A percentile compares a stretch with the other conserved stretches of the same genome.
Evolutionary conservation across 2,888 invertebrate genomes (phyloP).

Genomic region (Callinectes sapidus): DNA sequence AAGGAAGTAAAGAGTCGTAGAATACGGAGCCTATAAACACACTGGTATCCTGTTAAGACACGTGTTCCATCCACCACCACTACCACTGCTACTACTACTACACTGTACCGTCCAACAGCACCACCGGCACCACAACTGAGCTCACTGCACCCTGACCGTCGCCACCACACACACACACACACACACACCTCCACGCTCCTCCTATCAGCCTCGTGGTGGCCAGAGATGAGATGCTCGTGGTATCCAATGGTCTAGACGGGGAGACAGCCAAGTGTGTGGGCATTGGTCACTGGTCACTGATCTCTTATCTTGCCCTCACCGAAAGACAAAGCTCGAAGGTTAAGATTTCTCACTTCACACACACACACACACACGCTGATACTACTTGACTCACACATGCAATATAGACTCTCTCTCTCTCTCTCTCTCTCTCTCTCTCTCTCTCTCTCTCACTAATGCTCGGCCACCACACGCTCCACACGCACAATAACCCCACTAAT

Average conservation of each 20-base stretch:
- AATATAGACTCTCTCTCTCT: background rate
- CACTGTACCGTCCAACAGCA: background rate
- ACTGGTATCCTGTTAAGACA: background rate
- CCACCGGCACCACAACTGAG: background rate
- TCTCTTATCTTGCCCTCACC: background rate
- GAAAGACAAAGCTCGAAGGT: background rate
- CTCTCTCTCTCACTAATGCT: background rate
- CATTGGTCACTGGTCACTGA: background rate
- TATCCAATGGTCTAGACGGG: too few relatives aligned
- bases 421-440: background rate
- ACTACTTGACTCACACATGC: background rate
- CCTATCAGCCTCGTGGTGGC: background rate
- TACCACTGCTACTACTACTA: too few relatives aligned
- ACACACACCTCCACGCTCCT: too few relatives aligned
- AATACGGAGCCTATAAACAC: background rate
- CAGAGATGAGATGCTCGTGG: too few relatives aligned
- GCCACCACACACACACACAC: too few relatives aligned
- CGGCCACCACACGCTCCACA: background rate
- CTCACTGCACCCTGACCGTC: background rate
- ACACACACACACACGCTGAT: background rate
- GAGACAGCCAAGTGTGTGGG: too few relatives aligned
- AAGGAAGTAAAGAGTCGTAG: too few relatives aligned
- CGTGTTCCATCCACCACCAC: background rate
- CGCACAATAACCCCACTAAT: constrained; percentile 21
- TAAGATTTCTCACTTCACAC: background rate